Evolutionary conservation across 1,140 invertebrate species (phyloP), one percentile per base, ranked within the genome.

Genomic region (Trichomalopsis sarcophagae): DNA sequence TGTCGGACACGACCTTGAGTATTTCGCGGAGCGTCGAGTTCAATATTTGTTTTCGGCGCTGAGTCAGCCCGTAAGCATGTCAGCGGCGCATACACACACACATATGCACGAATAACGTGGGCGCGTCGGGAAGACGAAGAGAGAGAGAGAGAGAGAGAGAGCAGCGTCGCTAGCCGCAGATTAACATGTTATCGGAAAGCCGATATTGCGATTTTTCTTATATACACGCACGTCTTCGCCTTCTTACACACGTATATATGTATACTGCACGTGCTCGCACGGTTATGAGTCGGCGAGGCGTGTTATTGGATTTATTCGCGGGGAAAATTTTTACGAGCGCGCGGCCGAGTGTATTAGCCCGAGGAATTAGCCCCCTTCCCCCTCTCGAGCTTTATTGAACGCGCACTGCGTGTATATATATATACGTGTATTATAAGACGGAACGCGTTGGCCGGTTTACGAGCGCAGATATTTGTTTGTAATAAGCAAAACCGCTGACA

Each of bases 41-140:
- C 80, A 83, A 87, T 87, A 88, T 87, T 88, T 89, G 88, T 86
- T 86, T 87, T 86, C 62, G 82, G 81, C 80, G 82, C 81, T 84
- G 88, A 88, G 77, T 88, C 87, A 88, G 85, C 13, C 55, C 44
- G 69, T 78, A 44, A 84, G 84, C 79, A 76, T 62, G 82, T 84
- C 66, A 82, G 85, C 71, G 71, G 44, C 21, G 33, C 17, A 13
- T 40, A 7, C 40, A 40, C n/a, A 71, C 10, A 17, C 17, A 80
- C 6, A 40, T 11, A 2, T 44, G 66, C 79, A 30, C 23, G 40
- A 23, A 21, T 36, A 27, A 47, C 40, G 76, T 75, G 50, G 50
- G 73, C 14, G 73, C 14, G 62, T 55, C 6, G 47, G 21, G 10
- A 85, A 85, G 84, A 81, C 68, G 62, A 73, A 13, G 36, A 40